Evolutionary conservation across 2,888 invertebrate species (phyloP), one percentile per base, ranked within the genome.

Genomic region (Suillia variegata): DNA sequence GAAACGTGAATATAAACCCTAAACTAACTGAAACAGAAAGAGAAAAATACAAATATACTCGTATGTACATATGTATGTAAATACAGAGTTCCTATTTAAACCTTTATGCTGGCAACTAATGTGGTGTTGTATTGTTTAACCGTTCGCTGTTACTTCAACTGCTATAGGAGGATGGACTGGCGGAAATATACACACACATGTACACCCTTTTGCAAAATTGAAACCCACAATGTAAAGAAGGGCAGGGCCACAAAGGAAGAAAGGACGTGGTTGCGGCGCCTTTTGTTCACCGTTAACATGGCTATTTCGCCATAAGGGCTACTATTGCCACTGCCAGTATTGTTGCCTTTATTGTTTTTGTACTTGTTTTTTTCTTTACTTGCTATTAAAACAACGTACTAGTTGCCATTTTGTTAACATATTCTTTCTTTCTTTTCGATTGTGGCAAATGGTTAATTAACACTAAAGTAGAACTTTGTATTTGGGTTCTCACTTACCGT

Each of bases 281-380:
- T 71, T 78, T 77, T 77, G 79, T 77, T 75, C 68, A 66, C 69
- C 70, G 70, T 73, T 73, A 74, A 77, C 77, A 77, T 77, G 78
- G 76, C 70, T 73, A 76, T 78, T 77, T 76, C 72, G 78, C 77
- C 76, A 67, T 62, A 63, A 64, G 69, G 69, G 65, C 67, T 66
- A 66, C 70, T 63, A 67, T 64, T 54, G 22, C 54, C 38, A 56
- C 68, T 61, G 50, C 64, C 58, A 47, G 50, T 64, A 15, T 42
- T 15, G 21, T 61, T 60, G 45, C 47, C 58, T 61, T 61, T 58
- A 22, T 21, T 54, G 42, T 26, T 50, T 12, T 50, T 56, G 56
- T 10, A 17, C 24, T 26, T 52, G 47, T 42, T 54, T 17, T 50
- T 56, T 62, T 38, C 33, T 56, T 63, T 45, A 26, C 26, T 47